Evolutionary conservation across 2,888 invertebrate species (phyloP), one percentile per base, ranked within the genome.

Genomic region (Andrena bicolor): DNA sequence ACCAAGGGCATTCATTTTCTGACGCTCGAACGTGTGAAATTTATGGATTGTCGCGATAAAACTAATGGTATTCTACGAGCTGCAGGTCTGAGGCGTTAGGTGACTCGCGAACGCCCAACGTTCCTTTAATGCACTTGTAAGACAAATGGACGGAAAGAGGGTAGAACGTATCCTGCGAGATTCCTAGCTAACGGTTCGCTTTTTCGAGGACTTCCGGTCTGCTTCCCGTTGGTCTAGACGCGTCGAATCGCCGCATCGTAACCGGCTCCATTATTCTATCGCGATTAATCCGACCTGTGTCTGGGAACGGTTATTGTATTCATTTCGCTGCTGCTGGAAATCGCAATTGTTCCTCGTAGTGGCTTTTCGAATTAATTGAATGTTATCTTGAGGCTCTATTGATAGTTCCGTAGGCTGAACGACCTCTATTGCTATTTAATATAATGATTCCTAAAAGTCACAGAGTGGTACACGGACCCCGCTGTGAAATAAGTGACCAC

Each of bases 151-250:
- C 76, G 76, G 74, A 88, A 87, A 83, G 88, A 88, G 87, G 87
- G 84, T 88, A 79, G 78, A 88, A 87, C 88, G 82, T 75, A 16
- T 76, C 41, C 56, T 60, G 30, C 61, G 56, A 82, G 80, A 66
- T 79, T 61, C 71, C 69, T 51, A 71, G 53, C 56, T 86, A 86
- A 88, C 87, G 87, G 87, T 87, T 73, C 75, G 61, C 65, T 88
- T 88, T 86, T 87, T 82, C 74, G 73, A 80, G 77, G 71, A 81
- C 82, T 88, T 88, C 88, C 88, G 88, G 84, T 76, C 80, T 69
- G 81, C 48, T 81, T 88, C 65, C 63, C 35, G 76, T 49, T 49
- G 56, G 51, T 49, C 69, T 76, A 60, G 30, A 26, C 56, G 26
- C 56, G 23, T 53, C 2, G 56, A 61, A 70, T 71, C 76, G 13